phyloP scores from a whole-genome alignment of 2,113 vertebrate species.

The Grammomys dolichurus region DNA sequence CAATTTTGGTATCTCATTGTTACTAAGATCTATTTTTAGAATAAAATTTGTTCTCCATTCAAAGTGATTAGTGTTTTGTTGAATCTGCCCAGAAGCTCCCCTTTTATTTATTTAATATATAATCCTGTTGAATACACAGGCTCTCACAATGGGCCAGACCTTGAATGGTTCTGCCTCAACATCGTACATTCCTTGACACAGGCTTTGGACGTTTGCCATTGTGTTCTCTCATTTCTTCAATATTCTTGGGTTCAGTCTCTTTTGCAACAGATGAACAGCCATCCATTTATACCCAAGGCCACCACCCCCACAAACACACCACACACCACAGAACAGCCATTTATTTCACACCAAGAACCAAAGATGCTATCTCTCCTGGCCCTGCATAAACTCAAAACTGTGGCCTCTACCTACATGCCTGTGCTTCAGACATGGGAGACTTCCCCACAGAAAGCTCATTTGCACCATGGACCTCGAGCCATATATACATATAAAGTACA shows the following conservation, averaged over 20 bases:
- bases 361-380: neutral
- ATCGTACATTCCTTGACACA: neutral
- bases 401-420: neutral
- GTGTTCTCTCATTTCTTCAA: neutral
- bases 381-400: neutral
- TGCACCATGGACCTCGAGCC: neutral
- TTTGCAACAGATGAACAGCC: too few species aligned
- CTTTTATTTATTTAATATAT: slow-evolving; percentile 61
- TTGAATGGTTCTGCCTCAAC: slow-evolving; percentile 59
- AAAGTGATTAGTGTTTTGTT: neutral
- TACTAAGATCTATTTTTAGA: slow-evolving; percentile 84
- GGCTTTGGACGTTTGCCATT: neutral
- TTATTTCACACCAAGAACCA: neutral
- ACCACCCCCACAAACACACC: neutral
- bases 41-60: slow-evolving; percentile 68
- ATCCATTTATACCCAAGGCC: neutral
- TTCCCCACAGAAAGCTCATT: neutral
- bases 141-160: slow-evolving; percentile 93
- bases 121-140: slow-evolving; percentile 76
- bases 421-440: too few species aligned
- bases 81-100: neutral
- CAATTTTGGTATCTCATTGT: slow-evolving; percentile 73
- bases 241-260: neutral
- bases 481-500: neutral
- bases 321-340: neutral